Conservation (phyloP, 2,797 vertebrate species). For the Propithecus perrieri region DNA sequence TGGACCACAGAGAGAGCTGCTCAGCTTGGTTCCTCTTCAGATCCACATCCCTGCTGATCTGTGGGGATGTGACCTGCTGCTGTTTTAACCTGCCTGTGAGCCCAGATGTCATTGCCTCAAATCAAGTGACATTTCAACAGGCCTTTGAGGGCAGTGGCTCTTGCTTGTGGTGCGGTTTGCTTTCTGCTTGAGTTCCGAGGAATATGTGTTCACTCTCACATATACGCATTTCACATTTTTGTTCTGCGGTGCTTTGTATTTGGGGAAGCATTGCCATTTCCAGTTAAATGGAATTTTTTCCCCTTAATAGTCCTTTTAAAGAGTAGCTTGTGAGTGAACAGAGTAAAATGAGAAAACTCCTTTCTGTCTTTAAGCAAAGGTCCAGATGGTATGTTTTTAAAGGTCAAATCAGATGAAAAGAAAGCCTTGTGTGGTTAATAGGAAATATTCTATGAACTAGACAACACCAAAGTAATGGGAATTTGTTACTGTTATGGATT, state of each 20-base stretch:
- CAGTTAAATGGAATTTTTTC: not conserved
- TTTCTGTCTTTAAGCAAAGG: not conserved
- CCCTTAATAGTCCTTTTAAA: not conserved
- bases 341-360: not conserved
- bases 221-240: not conserved
- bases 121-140: not conserved
- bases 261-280: not conserved
- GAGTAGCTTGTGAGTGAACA: not conserved
- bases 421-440: not conserved
- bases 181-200: not conserved
- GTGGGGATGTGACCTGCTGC: not conserved
- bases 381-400: conserved; percentile 16
- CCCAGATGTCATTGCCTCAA: not conserved
- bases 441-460: conserved; percentile 23
- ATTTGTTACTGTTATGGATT: not conserved
- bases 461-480: not conserved
- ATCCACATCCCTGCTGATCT: not conserved
- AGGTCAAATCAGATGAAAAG: conserved; percentile 38
- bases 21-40: not conserved
- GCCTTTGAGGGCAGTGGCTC: not conserved
- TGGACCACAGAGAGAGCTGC: not conserved
- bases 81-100: not conserved
- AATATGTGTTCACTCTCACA: not conserved
- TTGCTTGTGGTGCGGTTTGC: not conserved
- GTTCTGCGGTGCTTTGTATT: not conserved